Percentiles rank a stretch among this genome's conserved stretches.
Conservation (phyloP, 2,888 invertebrate genomes). For the Diogma glabrata region DNA sequence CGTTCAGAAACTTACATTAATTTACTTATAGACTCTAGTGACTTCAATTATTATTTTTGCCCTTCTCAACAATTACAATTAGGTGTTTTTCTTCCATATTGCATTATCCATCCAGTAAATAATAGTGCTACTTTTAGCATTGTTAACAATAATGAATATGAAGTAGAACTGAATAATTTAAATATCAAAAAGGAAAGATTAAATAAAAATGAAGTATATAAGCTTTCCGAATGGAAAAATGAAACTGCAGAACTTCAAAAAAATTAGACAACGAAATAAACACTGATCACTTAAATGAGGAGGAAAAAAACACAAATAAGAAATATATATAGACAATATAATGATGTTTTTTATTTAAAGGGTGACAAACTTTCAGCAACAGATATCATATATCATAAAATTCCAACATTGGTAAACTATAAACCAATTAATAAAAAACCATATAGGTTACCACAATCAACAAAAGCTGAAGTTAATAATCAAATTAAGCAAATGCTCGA, state of each 20-base stretch:
- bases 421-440: constrained; percentile 10
- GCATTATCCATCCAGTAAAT: neutral
- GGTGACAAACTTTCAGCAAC: neutral
- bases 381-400: neutral
- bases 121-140: neutral
- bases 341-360: neutral
- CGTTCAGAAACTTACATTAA: neutral
- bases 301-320: neutral
- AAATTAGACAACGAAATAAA: neutral
- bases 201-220: too few relatives aligned
- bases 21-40: neutral
- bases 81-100: neutral
- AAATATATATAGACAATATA: neutral
- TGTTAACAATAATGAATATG: neutral
- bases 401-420: neutral
- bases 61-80: neutral
- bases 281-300: neutral
- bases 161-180: neutral
- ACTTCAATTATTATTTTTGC: neutral
- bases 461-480: too few relatives aligned
- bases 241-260: neutral
- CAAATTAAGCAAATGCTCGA: too few relatives aligned
- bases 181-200: neutral
- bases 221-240: too few relatives aligned
- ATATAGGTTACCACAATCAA: constrained; percentile 10